phyloP scores from a whole-genome alignment of 37 sponge, comb jelly and placozoan species.

The Bolinopsis microptera region DNA sequence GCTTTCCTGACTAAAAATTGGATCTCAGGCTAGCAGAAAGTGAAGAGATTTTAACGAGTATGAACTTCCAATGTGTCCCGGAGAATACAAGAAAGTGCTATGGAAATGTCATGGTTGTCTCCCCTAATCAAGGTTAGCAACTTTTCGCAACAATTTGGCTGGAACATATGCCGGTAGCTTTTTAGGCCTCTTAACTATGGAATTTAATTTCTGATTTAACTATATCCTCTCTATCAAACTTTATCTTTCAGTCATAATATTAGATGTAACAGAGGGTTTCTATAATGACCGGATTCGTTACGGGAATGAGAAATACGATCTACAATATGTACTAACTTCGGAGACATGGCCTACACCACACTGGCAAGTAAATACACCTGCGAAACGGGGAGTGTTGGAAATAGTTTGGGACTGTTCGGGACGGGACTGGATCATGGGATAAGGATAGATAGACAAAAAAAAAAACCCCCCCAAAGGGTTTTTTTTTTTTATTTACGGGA shows the following conservation, averaged over 20 bases:
- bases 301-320: neutral
- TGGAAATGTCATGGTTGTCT: slow-evolving; percentile 4
- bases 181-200: too few species aligned
- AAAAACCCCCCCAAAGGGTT: too few species aligned
- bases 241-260: neutral
- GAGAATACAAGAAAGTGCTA: neutral
- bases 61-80: neutral
- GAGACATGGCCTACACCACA: neutral
- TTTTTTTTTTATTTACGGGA: too few species aligned
- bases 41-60: neutral
- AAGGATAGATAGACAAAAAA: too few species aligned
- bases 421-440: too few species aligned
- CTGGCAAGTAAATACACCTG: neutral
- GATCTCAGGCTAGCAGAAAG: neutral
- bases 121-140: neutral
- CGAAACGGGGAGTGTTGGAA: neutral
- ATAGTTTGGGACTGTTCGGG: too few species aligned
- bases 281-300: neutral
- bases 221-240: neutral
- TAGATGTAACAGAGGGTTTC: neutral
- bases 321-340: neutral
- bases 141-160: neutral
- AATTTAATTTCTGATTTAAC: too few species aligned
- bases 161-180: too few species aligned
- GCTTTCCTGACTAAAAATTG: neutral